Percentiles rank a stretch among this genome's conserved stretches.
phyloP scores from a whole-genome alignment of 1,140 invertebrate species.

The Penaeus japonicus region DNA sequence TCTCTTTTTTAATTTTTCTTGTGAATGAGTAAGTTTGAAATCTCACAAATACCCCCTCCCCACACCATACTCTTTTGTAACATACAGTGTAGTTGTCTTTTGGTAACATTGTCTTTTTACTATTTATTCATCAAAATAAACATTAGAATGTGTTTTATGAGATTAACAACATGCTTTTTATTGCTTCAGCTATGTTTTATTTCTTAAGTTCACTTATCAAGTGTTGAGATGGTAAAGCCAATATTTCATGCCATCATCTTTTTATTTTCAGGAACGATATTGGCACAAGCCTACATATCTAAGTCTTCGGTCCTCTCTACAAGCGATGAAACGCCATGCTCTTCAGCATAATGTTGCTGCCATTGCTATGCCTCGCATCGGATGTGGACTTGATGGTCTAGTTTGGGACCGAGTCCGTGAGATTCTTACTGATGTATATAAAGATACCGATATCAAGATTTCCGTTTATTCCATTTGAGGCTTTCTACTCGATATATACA shows the following conservation, averaged over 20 bases:
- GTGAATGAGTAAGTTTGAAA: too few species aligned
- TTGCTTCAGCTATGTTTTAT: too few species aligned
- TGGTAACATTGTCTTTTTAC: too few species aligned
- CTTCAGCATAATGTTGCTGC: slow-evolving; percentile 60
- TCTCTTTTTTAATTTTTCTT: too few species aligned
- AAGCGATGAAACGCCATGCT: slow-evolving; percentile 62
- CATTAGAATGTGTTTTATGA: too few species aligned
- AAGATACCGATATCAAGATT: slow-evolving; percentile 59
- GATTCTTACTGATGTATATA: slow-evolving; percentile 62
- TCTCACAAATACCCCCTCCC: too few species aligned
- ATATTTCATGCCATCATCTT: not conserved
- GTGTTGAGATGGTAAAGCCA: not conserved
- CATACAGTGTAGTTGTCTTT: too few species aligned
- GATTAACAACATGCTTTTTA: too few species aligned
- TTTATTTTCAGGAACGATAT: slow-evolving; percentile 58
- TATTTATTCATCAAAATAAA: not conserved
- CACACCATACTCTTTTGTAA: too few species aligned
- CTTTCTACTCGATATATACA: too few species aligned
- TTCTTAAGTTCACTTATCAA: too few species aligned
- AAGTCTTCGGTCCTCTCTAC: slow-evolving; percentile 61
- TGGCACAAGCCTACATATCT: slow-evolving; percentile 64
- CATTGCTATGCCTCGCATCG: slow-evolving; percentile 64
- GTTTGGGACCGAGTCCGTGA: slow-evolving; percentile 63
- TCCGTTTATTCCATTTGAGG: slow-evolving; percentile 52
- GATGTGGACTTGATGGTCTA: slow-evolving; percentile 64